These are phyloP conservation scores for Chrysomallon squamiferum DNA, from an alignment of 1,140 invertebrate species.

Conservation along the genomic window DNA sequence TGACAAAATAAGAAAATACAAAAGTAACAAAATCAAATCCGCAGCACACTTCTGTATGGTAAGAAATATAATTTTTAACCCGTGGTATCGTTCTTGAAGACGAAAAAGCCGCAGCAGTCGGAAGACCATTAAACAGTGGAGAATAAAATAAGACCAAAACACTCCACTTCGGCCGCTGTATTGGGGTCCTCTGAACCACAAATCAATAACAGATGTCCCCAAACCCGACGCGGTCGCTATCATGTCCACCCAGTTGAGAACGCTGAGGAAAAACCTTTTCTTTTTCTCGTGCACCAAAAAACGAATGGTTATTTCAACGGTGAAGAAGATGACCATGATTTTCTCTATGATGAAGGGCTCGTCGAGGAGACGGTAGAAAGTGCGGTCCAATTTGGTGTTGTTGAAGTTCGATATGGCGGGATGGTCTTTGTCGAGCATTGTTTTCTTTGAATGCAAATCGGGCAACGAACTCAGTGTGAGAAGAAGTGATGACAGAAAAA, in stretches of 20 bases:
- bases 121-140: neutral
- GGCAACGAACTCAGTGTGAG: neutral
- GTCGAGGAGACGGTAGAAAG: neutral
- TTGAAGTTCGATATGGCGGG: too few relatives aligned
- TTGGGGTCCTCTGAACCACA: neutral
- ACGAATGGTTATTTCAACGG: neutral
- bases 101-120: neutral
- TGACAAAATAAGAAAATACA: conserved; percentile 14
- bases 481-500: neutral
- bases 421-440: too few relatives aligned
- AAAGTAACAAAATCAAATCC: conserved; percentile 20
- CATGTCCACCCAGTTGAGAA: neutral
- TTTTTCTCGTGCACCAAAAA: neutral
- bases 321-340: neutral
- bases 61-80: neutral
- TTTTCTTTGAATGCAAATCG: neutral
- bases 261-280: neutral
- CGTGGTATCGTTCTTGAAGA: neutral
- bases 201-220: neutral
- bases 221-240: neutral
- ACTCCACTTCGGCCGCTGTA: neutral
- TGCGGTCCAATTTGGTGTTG: neutral
- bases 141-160: neutral
- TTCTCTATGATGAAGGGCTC: neutral
- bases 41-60: neutral